Percentiles rank a stretch among this genome's conserved stretches.
phyloP scores from a whole-genome alignment of 2,797 vertebrate species.

The Percopsis omiscomaycus region DNA sequence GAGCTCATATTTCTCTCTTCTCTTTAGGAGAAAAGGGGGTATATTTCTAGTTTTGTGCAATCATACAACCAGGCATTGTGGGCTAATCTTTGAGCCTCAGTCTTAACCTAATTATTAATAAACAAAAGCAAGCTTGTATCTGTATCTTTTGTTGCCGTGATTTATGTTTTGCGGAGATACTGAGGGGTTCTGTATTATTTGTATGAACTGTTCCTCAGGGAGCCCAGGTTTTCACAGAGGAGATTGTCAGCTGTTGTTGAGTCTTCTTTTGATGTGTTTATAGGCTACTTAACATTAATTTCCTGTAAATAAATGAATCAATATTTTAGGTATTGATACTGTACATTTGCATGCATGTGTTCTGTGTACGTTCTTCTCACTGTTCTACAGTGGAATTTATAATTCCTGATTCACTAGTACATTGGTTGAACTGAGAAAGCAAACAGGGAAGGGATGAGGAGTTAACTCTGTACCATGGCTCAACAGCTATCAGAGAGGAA shows the following conservation, averaged over 20 bases:
- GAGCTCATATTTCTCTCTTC: conserved; percentile 44
- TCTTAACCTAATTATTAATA: conserved; percentile 71
- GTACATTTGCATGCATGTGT: conserved; percentile 26
- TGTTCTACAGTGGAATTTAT: conserved; percentile 9
- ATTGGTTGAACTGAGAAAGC: conserved; percentile 7
- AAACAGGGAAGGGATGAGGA: conserved; percentile 22
- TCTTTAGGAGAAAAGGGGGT: conserved; percentile 50
- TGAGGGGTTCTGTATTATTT: conserved; percentile 58
- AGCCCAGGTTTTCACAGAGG: conserved; percentile 35
- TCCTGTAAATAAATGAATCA: conserved; percentile 50
- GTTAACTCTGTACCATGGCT: conserved; percentile 21
- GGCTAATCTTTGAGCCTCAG: conserved; percentile 70
- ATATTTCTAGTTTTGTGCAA: conserved; percentile 54
- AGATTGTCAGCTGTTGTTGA: conserved; percentile 58
- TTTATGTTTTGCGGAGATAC: conserved; percentile 73
- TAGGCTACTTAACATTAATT: conserved; percentile 42
- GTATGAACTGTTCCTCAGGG: conserved; percentile 57
- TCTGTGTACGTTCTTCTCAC: background rate
- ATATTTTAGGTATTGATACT: conserved; percentile 33
- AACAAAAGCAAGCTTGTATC: conserved; percentile 61
- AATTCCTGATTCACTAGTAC: conserved; percentile 5
- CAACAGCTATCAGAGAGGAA: conserved; percentile 46
- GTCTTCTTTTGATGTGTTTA: conserved; percentile 51
- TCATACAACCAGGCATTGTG: conserved; percentile 51
- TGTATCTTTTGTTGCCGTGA: conserved; percentile 64